A percentile compares a stretch with the other conserved stretches of the same genome.
phyloP scores from a whole-genome alignment of 2,113 vertebrate species.

The Corythoichthys haematopterus region DNA sequence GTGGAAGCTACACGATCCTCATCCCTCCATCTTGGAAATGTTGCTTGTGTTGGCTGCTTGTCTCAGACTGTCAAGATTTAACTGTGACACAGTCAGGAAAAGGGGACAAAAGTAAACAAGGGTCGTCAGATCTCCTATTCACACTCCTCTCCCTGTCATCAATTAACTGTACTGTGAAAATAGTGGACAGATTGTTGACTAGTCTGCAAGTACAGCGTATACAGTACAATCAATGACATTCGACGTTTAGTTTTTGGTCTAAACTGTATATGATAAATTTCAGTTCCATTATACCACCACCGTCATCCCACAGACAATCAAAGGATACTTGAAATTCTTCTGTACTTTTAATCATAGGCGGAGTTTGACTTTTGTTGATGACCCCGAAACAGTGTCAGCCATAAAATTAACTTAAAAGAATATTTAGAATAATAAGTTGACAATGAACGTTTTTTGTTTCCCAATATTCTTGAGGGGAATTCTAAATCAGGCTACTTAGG shows the following conservation, averaged over 20 bases:
- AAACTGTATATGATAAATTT: background rate
- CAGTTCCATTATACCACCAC: background rate
- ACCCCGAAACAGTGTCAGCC: no score
- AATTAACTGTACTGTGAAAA: no score
- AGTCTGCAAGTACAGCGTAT: background rate
- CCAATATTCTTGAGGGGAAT: no score
- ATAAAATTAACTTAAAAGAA: no score
- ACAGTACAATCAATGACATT: background rate
- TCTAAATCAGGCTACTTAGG: no score
- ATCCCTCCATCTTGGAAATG: slow-evolving; percentile 49
- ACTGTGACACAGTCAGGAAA: slow-evolving; percentile 46
- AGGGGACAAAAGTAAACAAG: slow-evolving; percentile 3
- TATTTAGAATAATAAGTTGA: no score
- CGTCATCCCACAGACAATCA: background rate
- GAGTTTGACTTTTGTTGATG: no score
- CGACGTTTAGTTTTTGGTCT: background rate
- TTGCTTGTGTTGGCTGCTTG: slow-evolving; percentile 68
- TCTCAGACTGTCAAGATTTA: slow-evolving; percentile 50
- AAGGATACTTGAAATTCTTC: background rate
- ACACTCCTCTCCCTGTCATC: background rate
- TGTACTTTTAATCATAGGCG: no score
- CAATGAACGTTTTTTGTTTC: no score
- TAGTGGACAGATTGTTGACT: background rate
- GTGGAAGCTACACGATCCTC: slow-evolving; percentile 53
- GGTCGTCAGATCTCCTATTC: background rate